phyloP scores from a whole-genome alignment of 2,797 vertebrate species.

The Myoxocephalus aenaeus region DNA sequence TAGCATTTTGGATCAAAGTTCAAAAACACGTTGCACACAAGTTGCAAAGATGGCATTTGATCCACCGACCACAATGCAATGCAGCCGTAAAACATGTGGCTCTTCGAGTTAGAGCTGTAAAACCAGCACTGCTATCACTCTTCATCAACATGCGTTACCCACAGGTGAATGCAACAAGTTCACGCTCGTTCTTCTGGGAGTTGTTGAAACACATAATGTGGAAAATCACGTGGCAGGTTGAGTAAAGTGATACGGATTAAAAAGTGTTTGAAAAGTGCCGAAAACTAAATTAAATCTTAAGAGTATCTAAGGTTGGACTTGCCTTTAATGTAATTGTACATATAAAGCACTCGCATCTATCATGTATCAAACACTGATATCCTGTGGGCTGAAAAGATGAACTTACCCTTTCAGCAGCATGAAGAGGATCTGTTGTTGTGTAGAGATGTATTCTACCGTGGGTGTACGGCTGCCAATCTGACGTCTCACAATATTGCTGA shows the following conservation, averaged over 20 bases:
- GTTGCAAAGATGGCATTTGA: not conserved
- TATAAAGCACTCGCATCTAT: not conserved
- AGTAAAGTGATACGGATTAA: not conserved
- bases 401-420: slow-evolving; percentile 89
- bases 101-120: slow-evolving; percentile 36
- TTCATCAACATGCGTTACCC: slow-evolving; percentile 46
- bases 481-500: slow-evolving; percentile 88
- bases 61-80: not conserved
- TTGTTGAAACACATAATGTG: slow-evolving; percentile 70
- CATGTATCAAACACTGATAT: slow-evolving; percentile 6
- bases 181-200: slow-evolving; percentile 57
- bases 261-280: not conserved
- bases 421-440: slow-evolving; percentile 88
- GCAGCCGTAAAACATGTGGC: not conserved
- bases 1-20: slow-evolving; percentile 23
- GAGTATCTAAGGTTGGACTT: not conserved
- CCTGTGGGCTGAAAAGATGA: slow-evolving; percentile 35
- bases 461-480: slow-evolving; percentile 88
- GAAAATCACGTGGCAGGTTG: slow-evolving; percentile 31
- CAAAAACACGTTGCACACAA: not conserved
- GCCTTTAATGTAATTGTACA: not conserved
- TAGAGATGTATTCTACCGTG: slow-evolving; percentile 89
- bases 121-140: slow-evolving; percentile 48
- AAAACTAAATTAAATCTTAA: not conserved
- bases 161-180: slow-evolving; percentile 69